Conservation (phyloP, 2,797 vertebrate species). For the Sebastes jordani region DNA sequence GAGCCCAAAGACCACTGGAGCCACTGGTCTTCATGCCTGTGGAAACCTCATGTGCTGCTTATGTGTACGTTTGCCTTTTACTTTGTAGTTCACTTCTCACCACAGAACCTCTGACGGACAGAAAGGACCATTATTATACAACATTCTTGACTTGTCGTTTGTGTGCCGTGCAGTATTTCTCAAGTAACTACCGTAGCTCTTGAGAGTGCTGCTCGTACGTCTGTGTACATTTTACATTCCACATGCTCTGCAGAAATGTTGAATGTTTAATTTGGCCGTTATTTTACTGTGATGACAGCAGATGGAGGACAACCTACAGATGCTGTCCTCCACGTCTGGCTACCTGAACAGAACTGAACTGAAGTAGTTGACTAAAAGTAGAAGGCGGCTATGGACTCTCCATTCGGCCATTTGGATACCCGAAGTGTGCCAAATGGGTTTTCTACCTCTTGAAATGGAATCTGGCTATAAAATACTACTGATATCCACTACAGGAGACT, state of each 20-base stretch:
- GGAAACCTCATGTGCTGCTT: constrained; percentile 13
- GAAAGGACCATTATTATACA: constrained; percentile 37
- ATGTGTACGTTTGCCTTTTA: constrained; percentile 21
- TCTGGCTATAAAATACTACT: no score
- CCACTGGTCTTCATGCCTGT: constrained; percentile 30
- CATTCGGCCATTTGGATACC: no score
- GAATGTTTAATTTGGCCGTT: neutral
- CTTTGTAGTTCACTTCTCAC: constrained; percentile 21
- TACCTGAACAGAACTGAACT: neutral
- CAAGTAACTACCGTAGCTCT: neutral
- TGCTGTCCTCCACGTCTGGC: neutral
- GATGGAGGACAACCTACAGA: neutral
- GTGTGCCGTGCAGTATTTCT: neutral
- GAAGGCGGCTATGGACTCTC: neutral
- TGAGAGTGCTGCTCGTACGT: neutral
- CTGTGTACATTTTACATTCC: neutral
- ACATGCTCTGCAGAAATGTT: neutral
- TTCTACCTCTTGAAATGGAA: no score
- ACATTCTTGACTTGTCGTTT: constrained; percentile 3
- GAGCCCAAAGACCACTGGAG: constrained; percentile 42
- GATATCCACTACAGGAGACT: no score
- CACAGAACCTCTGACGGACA: constrained; percentile 13
- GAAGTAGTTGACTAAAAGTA: neutral
- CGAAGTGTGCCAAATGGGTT: no score
- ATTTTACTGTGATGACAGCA: neutral